Evolutionary conservation across 1,140 invertebrate genomes (phyloP).

Genomic region (Amyelois transitella): DNA sequence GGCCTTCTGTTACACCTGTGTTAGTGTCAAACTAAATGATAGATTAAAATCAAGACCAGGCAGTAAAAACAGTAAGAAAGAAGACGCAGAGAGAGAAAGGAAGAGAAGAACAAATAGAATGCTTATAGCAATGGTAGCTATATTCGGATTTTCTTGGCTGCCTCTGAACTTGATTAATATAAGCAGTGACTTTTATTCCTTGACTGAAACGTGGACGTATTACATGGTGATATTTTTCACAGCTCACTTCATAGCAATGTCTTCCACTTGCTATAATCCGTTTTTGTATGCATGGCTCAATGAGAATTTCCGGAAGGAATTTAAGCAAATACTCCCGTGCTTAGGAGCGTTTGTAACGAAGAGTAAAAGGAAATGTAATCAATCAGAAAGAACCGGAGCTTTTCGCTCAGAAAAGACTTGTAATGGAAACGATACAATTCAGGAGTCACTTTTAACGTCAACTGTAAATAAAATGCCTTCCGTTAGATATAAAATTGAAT

Average conservation of each 20-base stretch:
- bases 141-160: conserved; percentile 97
- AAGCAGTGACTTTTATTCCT: conserved; percentile 87
- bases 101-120: conserved; percentile 92
- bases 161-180: conserved; percentile 94
- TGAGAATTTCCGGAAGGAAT: conserved; percentile 98
- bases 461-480: conserved; percentile 55
- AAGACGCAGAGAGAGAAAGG: conserved; percentile 84
- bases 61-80: conserved; percentile 81
- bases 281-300: conserved; percentile 96
- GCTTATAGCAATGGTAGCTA: conserved; percentile 97
- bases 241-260: conserved; percentile 95
- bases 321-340: conserved; percentile 89
- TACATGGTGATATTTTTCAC: conserved; percentile 92
- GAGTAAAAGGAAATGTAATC: conserved; percentile 54
- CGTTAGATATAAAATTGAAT: conserved; percentile 61
- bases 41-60: conserved; percentile 86
- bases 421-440: conserved; percentile 83
- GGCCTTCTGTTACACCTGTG: conserved; percentile 94
- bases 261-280: conserved; percentile 96
- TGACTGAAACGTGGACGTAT: conserved; percentile 83
- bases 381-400: conserved; percentile 61
- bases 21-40: conserved; percentile 90
- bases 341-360: conserved; percentile 73
- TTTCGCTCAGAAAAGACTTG: conserved; percentile 78
- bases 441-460: conserved; percentile 79